Evolutionary conservation across 2,888 invertebrate genomes (phyloP), one percentile per base, ranked within the genome.

Genomic region (Oegoconia quadripuncta): DNA sequence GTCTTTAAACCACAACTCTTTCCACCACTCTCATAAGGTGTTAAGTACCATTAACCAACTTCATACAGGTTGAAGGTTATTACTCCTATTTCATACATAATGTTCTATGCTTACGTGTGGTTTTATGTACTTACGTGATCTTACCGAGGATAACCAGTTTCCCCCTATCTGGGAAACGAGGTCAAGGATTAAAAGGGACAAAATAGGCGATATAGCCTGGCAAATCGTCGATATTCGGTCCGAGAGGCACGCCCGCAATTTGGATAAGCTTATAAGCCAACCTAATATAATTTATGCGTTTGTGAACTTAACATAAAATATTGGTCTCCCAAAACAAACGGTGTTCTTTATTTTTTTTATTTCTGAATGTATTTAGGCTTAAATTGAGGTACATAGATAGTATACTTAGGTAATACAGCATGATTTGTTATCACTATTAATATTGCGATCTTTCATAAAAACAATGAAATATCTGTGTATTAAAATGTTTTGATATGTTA

Each of bases 101-200:
- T 9, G 7, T 22, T 7, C 22, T 22, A 9, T 22, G 6, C 22
- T 22, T 5, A 22, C 22, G 9, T 9, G 25, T 11, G n/a, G n/a
- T n/a, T n/a, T 25, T 11, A 27, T 13, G 13, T 27, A 27, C 12
- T 13, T 12, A 13, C 5, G 27, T 3, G 27, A 27, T 27, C 37
- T 36, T 22, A 26, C 32, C 30, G 34, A 41, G 41, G 39, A 37
- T 46, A 37, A 28, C 41, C 32, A 36, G 34, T 40, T 15, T 48
- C 37, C 35, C 45, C 41, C 37, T 40, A 50, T 42, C 23, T 27
- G 34, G 32, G 36, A 43, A 55, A 53, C 38, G 39, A 32, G 59
- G 57, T 52, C 58, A 60, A 55, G 51, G 50, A 53, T 55, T 50
- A 54, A 47, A 45, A 39, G 41, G 37, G 15, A 28, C 30, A 25